Evolutionary conservation across 2,113 vertebrate genomes (phyloP).

Genomic region (Tiliqua scincoides): DNA sequence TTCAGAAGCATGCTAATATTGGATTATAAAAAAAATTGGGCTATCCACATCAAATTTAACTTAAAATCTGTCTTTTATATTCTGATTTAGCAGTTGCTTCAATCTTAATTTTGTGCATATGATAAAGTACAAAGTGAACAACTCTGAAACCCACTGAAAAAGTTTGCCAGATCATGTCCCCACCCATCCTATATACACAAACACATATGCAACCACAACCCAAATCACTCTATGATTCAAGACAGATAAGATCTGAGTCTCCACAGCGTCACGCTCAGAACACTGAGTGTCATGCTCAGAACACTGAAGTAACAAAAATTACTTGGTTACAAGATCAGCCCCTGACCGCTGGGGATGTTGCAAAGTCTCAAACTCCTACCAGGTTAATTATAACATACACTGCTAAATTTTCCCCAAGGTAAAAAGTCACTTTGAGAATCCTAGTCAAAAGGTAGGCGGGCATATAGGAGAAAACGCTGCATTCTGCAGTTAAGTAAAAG

Average conservation of each 20-base stretch:
- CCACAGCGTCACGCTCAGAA: conserved; percentile 22
- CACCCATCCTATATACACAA: background rate
- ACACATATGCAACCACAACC: background rate
- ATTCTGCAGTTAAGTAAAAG: background rate
- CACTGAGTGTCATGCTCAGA: no score
- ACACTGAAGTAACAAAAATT: background rate
- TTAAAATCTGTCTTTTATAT: background rate
- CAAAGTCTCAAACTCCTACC: background rate
- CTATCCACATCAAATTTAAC: background rate
- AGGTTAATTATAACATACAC: background rate
- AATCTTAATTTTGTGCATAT: background rate
- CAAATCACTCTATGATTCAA: background rate
- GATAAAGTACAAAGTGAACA: background rate
- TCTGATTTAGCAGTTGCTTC: background rate
- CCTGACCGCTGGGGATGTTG: conserved; percentile 43
- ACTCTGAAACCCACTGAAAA: background rate
- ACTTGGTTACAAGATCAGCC: conserved; percentile 16
- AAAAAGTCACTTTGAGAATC: background rate
- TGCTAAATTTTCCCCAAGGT: background rate
- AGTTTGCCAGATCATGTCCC: background rate
- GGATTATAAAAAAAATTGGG: background rate
- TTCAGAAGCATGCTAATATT: background rate
- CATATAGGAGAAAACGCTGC: background rate
- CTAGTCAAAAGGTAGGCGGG: background rate
- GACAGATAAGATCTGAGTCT: conserved; percentile 15